A percentile compares a stretch with the other conserved stretches of the same genome.
phyloP scores from a whole-genome alignment of 2,888 invertebrate species.

The Spilarctia lutea region DNA sequence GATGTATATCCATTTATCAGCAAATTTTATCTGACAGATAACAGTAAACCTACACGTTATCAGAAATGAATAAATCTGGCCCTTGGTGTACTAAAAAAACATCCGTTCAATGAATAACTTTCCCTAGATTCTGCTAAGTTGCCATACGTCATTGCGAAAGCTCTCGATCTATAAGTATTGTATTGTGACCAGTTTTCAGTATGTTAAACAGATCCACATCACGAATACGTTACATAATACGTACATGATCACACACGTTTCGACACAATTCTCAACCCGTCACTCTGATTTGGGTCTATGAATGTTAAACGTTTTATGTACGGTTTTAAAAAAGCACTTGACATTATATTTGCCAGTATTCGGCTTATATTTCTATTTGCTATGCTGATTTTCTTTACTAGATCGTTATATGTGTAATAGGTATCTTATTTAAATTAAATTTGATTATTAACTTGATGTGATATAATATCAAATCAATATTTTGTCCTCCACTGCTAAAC shows the following conservation, averaged over 20 bases:
- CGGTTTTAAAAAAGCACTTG: not conserved
- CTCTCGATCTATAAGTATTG: conserved; percentile 14
- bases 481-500: not conserved
- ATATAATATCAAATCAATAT: too few species aligned
- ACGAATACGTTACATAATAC: conserved; percentile 11
- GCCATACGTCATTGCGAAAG: not conserved
- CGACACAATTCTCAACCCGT: conserved; percentile 9
- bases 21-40: too few species aligned
- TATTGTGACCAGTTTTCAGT: conserved; percentile 12
- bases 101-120: not conserved
- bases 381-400: not conserved
- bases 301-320: not conserved
- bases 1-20: too few species aligned
- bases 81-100: not conserved
- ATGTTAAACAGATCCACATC: conserved; percentile 4
- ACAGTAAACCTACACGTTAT: too few species aligned
- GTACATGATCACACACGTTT: conserved; percentile 7
- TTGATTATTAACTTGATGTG: too few species aligned
- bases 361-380: not conserved
- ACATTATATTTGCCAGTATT: not conserved
- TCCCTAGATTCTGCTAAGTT: not conserved
- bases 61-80: too few species aligned
- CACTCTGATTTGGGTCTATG: conserved; percentile 5
- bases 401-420: not conserved
- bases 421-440: not conserved